A percentile compares a stretch with the other conserved stretches of the same genome.
Conservation (phyloP, 2,888 invertebrate species). For the Phengaris alcon region DNA sequence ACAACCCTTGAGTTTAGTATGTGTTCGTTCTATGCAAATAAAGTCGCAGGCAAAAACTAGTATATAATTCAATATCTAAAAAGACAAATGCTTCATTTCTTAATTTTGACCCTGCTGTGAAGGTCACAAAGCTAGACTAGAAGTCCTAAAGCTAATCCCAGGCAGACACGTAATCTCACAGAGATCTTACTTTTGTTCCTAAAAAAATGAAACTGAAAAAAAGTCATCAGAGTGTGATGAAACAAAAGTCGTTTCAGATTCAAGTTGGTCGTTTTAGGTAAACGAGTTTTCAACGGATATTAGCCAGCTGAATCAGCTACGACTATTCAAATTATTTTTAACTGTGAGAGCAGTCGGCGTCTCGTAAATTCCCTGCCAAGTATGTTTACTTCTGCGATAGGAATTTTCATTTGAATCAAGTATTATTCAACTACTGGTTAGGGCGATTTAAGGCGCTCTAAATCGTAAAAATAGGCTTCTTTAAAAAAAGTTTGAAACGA, state of each 20-base stretch:
- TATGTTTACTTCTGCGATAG: not conserved
- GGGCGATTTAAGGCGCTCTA: no score
- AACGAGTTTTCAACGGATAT: constrained; percentile 46
- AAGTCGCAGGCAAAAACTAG: no score
- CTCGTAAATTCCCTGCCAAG: constrained; percentile 9
- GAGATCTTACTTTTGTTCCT: not conserved
- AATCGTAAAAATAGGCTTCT: no score
- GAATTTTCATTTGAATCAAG: constrained; percentile 13
- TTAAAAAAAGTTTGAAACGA: no score
- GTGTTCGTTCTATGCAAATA: no score
- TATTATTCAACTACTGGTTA: not conserved
- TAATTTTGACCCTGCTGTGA: not conserved
- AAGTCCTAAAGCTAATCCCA: not conserved
- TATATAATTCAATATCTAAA: no score
- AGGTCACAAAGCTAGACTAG: not conserved
- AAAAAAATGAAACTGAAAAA: constrained; percentile 37
- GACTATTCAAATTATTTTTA: constrained; percentile 30
- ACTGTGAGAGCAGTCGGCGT: constrained; percentile 14
- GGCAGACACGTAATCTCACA: not conserved
- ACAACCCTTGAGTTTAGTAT: no score
- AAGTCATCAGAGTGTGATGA: constrained; percentile 36
- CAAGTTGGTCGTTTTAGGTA: constrained; percentile 42
- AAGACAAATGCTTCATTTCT: no score
- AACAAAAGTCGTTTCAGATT: constrained; percentile 40
- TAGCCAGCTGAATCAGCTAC: constrained; percentile 40